Percentiles rank a stretch among this genome's conserved stretches.
Evolutionary conservation across 2,888 invertebrate species (phyloP).

Genomic region (Aporophyla nigra): DNA sequence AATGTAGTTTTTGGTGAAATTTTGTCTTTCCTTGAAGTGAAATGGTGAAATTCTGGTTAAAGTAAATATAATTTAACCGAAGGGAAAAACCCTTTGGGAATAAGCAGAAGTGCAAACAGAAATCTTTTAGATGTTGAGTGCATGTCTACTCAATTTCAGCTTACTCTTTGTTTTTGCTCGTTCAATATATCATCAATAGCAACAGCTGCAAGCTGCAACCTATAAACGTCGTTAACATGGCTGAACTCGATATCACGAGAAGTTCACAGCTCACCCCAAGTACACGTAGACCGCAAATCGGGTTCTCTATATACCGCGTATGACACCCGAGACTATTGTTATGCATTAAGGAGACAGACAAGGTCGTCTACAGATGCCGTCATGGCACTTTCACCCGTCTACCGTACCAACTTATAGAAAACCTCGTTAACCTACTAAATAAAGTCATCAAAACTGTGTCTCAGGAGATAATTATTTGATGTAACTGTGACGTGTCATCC

Average conservation of each 20-base stretch:
- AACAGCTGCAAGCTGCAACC: conserved; percentile 14
- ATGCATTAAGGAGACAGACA: conserved; percentile 74
- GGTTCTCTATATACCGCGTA: conserved; percentile 53
- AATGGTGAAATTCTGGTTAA: neutral
- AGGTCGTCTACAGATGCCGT: conserved; percentile 81
- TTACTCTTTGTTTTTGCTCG: neutral
- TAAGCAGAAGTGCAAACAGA: neutral
- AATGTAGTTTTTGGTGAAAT: conserved; percentile 24
- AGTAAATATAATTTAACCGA: neutral
- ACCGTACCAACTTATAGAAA: conserved; percentile 52
- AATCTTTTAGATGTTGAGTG: neutral
- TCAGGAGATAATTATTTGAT: conserved; percentile 24
- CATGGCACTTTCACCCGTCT: conserved; percentile 84
- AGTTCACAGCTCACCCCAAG: conserved; percentile 58
- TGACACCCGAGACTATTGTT: conserved; percentile 69
- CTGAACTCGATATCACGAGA: conserved; percentile 48
- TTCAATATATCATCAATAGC: conserved; percentile 10
- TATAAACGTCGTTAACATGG: conserved; percentile 31
- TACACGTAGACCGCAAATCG: conserved; percentile 60
- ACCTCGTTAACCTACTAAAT: conserved; percentile 55
- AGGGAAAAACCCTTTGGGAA: neutral
- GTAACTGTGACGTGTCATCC: conserved; percentile 31
- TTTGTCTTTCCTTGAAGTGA: conserved; percentile 9
- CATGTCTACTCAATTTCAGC: neutral
- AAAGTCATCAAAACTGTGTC: conserved; percentile 43